Evolutionary conservation across 1,140 invertebrate genomes (phyloP), one percentile per base, ranked within the genome.

Genomic region (Ptiloglossa arizonensis): DNA sequence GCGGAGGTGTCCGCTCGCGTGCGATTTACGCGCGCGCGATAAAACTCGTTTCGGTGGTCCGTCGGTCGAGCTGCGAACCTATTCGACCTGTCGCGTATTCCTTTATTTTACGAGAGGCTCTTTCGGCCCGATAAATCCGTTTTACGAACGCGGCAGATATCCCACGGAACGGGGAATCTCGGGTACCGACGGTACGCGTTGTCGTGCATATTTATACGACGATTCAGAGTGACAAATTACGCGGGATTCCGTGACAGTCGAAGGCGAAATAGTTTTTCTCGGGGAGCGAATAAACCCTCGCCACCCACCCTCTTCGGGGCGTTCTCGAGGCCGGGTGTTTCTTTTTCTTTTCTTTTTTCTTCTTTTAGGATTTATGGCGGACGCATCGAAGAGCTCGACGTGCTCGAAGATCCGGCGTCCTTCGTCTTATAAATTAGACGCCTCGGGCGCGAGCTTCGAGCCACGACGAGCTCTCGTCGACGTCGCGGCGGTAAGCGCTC

Each of bases 291-390:
- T 27, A 17, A 22, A 19, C 4, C 5, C 5, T 2, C 52, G 13
- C 22, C 24, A 19, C 4, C 5, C 5, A 1, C 52, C 3, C 22
- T 11, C 24, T 17, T 35, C 9, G 46, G 5, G 19, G 22, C n/a
- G 22, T 38, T 29, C 46, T 32, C 54, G 24, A 41, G 24, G 17
- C 11, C 15, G 24, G 17, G 9, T 15, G 6, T 46, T 19, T 66
- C 56, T n/a, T 41, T 41, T 41, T 41, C 32, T 35, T 35, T 35
- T 35, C 6, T 35, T 35, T 35, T 35, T 35, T 35, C 32, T 41
- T 41, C n/a, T 60, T 57, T 8, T 15, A 60, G 56, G 62, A 81
- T 81, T 77, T 67, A 81, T 62, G 29, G 24, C 38, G n/a, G n/a
- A 3, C 46, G 38, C 54, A 57, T 44, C 74, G 63, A 44, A 48